Percentiles rank a stretch among this genome's conserved stretches.
phyloP scores from a whole-genome alignment of 1,140 invertebrate species.

The Scaptomyza pallida region DNA sequence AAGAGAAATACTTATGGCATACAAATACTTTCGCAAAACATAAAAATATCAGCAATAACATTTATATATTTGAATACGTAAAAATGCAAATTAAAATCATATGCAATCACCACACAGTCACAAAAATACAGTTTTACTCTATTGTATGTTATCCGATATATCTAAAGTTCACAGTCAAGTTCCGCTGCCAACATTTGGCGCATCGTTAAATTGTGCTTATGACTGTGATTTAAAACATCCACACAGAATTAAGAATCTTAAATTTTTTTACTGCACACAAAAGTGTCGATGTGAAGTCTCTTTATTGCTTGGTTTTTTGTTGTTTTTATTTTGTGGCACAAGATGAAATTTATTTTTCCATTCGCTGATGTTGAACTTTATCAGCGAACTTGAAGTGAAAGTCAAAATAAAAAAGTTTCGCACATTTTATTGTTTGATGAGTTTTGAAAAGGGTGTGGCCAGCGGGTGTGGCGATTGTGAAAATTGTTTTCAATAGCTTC shows the following conservation, averaged over 20 bases:
- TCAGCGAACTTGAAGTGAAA: constrained; percentile 34
- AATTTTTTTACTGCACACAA: constrained; percentile 27
- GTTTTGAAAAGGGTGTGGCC: constrained; percentile 11
- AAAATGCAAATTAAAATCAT: background rate
- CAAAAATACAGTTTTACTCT: constrained; percentile 7
- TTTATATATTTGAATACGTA: constrained; percentile 1
- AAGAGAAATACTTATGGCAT: constrained; percentile 11
- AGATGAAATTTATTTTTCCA: constrained; percentile 15
- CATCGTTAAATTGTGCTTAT: constrained; percentile 34
- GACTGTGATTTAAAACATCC: constrained; percentile 14
- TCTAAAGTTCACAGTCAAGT: background rate
- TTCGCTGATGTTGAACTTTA: constrained; percentile 12
- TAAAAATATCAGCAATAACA: constrained; percentile 14
- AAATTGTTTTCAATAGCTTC: constrained; percentile 42
- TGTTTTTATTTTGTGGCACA: background rate
- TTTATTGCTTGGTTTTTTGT: background rate
- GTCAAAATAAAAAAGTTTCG: constrained; percentile 42
- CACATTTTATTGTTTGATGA: constrained; percentile 47
- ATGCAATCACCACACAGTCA: background rate
- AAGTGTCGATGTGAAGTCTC: constrained; percentile 14
- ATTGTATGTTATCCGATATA: background rate
- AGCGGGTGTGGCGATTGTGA: constrained; percentile 27
- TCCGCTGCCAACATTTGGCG: constrained; percentile 2
- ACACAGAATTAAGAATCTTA: constrained; percentile 8
- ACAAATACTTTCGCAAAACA: constrained; percentile 39